A percentile compares a stretch with the other conserved stretches of the same genome.
Evolutionary conservation across 2,888 invertebrate genomes (phyloP).

Genomic region (Idaea biselata): DNA sequence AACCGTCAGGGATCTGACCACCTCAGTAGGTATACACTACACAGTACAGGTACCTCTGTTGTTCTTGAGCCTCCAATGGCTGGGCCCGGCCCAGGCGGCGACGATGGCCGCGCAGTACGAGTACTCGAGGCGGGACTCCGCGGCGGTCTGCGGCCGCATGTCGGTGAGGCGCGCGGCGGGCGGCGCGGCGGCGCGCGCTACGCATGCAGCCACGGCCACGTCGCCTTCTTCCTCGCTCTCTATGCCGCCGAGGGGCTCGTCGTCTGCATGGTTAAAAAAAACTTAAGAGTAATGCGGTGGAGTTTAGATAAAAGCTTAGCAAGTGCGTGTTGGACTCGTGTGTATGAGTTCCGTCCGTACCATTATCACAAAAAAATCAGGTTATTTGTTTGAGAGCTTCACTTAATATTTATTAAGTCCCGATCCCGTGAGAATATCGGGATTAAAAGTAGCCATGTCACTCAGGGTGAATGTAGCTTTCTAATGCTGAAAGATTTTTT

Average conservation of each 20-base stretch:
- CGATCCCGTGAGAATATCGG: no score
- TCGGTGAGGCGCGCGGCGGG: slow-evolving; percentile 68
- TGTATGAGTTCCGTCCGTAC: no score
- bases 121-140: slow-evolving; percentile 83
- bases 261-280: slow-evolving; percentile 42
- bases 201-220: slow-evolving; percentile 60
- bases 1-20: no score
- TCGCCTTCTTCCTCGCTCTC: slow-evolving; percentile 72
- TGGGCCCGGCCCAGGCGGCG: slow-evolving; percentile 89
- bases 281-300: background rate
- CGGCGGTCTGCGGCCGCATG: slow-evolving; percentile 76
- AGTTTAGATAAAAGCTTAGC: no score
- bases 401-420: no score
- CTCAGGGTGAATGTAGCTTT: no score
- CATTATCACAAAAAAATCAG: no score
- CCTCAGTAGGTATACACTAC: no score
- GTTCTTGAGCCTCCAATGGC: slow-evolving; percentile 88
- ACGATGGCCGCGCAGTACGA: slow-evolving; percentile 83
- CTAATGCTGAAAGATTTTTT: no score
- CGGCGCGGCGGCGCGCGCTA: slow-evolving; percentile 51
- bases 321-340: no score
- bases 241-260: slow-evolving; percentile 68
- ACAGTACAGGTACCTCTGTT: slow-evolving; percentile 49
- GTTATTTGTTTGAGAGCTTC: no score
- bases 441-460: no score